phyloP scores from a whole-genome alignment of 2,888 invertebrate genomes.

The Alitta virens region DNA sequence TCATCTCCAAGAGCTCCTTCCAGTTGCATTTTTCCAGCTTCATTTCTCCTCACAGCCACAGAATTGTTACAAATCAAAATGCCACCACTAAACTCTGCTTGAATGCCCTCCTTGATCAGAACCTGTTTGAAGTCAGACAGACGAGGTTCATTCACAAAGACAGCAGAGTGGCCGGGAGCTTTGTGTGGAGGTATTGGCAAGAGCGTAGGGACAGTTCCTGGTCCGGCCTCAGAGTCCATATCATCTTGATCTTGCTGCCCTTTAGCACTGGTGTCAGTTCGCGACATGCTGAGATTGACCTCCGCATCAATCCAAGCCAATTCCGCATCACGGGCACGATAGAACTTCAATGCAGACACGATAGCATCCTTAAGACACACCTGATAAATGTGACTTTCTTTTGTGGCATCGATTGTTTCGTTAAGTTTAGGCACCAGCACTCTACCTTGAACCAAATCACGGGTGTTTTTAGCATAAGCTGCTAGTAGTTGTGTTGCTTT shows the following conservation, averaged over 20 bases:
- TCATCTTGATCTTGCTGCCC: conserved; percentile 23
- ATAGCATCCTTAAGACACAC: conserved; percentile 88
- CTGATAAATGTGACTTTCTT: conserved; percentile 97
- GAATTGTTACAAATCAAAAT: conserved; percentile 91
- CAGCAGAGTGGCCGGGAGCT: conserved; percentile 64
- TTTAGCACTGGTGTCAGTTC: conserved; percentile 37
- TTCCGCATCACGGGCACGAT: conserved; percentile 82
- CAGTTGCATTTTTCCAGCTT: conserved; percentile 85
- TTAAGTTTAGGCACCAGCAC: conserved; percentile 75
- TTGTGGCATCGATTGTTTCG: conserved; percentile 91
- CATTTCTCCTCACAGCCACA: conserved; percentile 78
- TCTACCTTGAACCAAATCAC: conserved; percentile 64
- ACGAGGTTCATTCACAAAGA: conserved; percentile 90
- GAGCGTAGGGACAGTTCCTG: too few species aligned
- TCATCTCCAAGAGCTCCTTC: conserved; percentile 94
- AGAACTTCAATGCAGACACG: conserved; percentile 82
- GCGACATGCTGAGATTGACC: conserved; percentile 34
- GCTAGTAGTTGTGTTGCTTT: conserved; percentile 71
- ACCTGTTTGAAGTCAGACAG: conserved; percentile 84
- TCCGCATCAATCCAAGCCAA: conserved; percentile 91
- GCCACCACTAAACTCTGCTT: conserved; percentile 85
- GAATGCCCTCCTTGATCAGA: conserved; percentile 65
- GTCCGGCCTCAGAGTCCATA: background rate
- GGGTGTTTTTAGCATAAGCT: conserved; percentile 63
- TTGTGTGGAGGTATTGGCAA: too few species aligned